Evolutionary conservation across 2,797 vertebrate genomes (phyloP).

Genomic region (Cheirogaleus major): DNA sequence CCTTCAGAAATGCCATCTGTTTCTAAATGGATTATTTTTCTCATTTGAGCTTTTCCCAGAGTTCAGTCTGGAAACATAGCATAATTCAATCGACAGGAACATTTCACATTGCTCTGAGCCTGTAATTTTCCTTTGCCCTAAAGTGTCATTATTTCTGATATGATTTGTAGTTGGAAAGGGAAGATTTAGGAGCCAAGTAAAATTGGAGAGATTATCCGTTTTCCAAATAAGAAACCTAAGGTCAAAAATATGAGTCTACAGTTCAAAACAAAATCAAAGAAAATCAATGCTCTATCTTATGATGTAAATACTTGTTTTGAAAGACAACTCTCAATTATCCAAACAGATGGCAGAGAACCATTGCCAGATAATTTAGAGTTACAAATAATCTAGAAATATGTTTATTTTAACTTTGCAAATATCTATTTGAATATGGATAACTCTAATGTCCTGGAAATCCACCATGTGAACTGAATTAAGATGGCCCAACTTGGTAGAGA

Average conservation of each 20-base stretch:
- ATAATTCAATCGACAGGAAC: background rate
- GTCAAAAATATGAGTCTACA: background rate
- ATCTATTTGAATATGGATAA: constrained; percentile 32
- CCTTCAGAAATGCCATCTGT: background rate
- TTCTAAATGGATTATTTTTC: constrained; percentile 41
- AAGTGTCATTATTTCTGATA: constrained; percentile 46
- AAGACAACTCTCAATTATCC: constrained; percentile 19
- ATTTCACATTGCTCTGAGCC: constrained; percentile 40
- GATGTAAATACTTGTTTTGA: constrained; percentile 26
- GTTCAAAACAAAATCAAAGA: constrained; percentile 22
- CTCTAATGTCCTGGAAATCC: background rate
- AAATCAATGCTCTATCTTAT: constrained; percentile 34
- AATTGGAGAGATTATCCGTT: constrained; percentile 9
- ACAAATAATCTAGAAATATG: constrained; percentile 46
- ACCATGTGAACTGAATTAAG: constrained; percentile 18
- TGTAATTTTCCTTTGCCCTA: constrained; percentile 34
- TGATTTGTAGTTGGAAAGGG: background rate
- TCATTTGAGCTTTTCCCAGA: constrained; percentile 23
- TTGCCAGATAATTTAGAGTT: constrained; percentile 54
- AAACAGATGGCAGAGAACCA: constrained; percentile 37
- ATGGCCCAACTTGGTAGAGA: background rate
- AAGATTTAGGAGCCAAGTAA: background rate
- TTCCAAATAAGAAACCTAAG: background rate
- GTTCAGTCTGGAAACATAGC: background rate
- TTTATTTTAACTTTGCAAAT: constrained; percentile 38